Conservation (phyloP, 2,113 vertebrate genomes). For the Tupaia chinensis region DNA sequence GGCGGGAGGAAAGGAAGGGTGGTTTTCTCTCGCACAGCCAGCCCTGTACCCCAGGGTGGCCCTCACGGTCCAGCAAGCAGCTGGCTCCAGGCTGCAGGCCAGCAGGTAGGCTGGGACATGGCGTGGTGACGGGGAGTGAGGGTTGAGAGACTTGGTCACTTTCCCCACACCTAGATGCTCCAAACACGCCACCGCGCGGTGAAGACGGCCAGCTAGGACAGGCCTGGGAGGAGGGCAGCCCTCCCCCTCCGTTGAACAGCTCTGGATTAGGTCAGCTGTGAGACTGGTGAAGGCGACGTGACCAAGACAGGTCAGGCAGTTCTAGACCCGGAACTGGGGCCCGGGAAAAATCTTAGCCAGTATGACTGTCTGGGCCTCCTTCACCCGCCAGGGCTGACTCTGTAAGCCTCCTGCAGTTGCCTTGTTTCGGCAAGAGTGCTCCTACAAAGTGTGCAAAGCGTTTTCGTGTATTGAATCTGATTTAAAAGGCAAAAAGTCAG, state of each 20-base stretch:
- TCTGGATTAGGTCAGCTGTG: accelerated
- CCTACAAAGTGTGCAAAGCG: neutral
- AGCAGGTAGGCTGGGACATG: neutral
- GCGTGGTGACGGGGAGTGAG: no score
- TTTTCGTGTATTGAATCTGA: neutral
- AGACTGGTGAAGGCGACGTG: neutral
- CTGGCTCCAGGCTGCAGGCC: neutral
- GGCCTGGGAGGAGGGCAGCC: neutral
- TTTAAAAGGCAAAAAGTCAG: neutral
- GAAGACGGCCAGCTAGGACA: neutral
- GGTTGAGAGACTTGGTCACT: no score
- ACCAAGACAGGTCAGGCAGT: neutral
- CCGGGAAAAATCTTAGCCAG: neutral
- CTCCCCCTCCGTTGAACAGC: no score
- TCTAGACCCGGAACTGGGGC: neutral
- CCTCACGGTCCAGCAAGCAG: no score
- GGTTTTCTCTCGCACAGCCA: accelerated
- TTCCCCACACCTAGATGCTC: neutral
- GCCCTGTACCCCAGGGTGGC: accelerated
- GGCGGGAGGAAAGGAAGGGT: neutral
- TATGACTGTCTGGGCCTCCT: accelerated
- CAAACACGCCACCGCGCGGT: no score
- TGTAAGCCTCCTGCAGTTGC: neutral
- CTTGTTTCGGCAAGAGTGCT: neutral
- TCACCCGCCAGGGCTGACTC: accelerated